Evolutionary conservation across 2,797 vertebrate genomes (phyloP).

Genomic region (Catharus ustulatus): DNA sequence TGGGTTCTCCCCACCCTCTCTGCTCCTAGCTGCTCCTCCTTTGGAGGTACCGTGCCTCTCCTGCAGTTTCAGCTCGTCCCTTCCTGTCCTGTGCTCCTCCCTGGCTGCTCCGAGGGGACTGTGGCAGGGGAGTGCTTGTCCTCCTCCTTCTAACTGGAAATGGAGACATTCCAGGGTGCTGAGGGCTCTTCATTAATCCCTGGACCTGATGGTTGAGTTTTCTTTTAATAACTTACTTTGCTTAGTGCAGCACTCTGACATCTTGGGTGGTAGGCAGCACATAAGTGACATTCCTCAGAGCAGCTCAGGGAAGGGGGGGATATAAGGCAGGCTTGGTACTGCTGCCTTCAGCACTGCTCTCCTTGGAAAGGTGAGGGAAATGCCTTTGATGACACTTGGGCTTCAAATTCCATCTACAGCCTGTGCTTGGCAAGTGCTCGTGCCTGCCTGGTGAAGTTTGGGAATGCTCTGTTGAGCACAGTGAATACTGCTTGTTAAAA

Average conservation of each 20-base stretch:
- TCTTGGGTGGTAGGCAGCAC: neutral
- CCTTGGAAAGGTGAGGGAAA: neutral
- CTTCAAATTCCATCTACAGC: neutral
- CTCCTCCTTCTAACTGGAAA: neutral
- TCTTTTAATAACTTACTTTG: neutral
- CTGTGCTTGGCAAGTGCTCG: neutral
- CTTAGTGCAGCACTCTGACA: neutral
- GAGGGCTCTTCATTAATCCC: neutral
- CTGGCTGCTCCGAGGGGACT: neutral
- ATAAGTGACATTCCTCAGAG: neutral
- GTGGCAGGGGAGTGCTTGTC: neutral
- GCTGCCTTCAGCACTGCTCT: neutral
- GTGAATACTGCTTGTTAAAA: neutral
- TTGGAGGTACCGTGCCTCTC: neutral
- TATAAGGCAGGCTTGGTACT: rapidly evolving
- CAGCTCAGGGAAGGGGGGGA: rapidly evolving
- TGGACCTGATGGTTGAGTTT: neutral
- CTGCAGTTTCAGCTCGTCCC: neutral
- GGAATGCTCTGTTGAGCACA: neutral
- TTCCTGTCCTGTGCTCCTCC: neutral
- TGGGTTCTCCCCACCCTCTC: neutral
- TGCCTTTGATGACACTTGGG: neutral
- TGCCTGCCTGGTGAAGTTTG: neutral
- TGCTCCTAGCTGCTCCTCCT: neutral
- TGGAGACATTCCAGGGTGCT: neutral